Base-by-base conservation (phyloP, 2,888 invertebrate species). In the Dioctria linearis region DNA sequence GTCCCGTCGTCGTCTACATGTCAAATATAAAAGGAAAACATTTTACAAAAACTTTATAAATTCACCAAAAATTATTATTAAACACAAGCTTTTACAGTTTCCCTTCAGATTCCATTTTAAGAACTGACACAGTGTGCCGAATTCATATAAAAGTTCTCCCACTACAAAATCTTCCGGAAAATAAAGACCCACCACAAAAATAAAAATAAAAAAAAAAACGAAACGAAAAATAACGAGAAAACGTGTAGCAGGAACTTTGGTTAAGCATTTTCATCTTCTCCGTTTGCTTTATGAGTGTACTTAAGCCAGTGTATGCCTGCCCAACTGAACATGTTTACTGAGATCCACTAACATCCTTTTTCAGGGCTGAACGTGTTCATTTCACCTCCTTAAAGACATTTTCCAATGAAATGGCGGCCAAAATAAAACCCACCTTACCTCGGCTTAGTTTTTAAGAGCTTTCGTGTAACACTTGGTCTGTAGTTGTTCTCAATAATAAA, bases 361-460 rank as follows among this genome's bases (percentile, higher is more conserved):
- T 75, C 57, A 59, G 57, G 3, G 42, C 37, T 69, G 8, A 39
- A 75, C 57, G 54, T 75, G 73, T 43, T 75, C 73, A 75, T 75
- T 75, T 54, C 71, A 51, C 54, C 71, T 75, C 51, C 59, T 75
- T 75, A 75, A 75, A 75, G 73, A 75, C 37, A 42, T 75, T 59
- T 75, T 25, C 73, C 73, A 75, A 75, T 75, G 59, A 75, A 75
- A 75, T 43, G 57, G 13, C 42, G 40, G 59, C 73, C 73, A 69
- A 69, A n/a, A 69, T 11, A 69, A 51, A 51, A 69, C 25, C 25
- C 69, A 69, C 69, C 37, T 69, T 51, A 49, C n/a, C 9, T 51
- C 69, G 69, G 37, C 69, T 49, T 51, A 37, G 11, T 69, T 69
- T 69, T 69, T 51, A 69, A 51, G 69, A 37, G 69, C 25, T 51